Conservation (phyloP, 2,888 invertebrate species). For the Dorcus hopei region DNA sequence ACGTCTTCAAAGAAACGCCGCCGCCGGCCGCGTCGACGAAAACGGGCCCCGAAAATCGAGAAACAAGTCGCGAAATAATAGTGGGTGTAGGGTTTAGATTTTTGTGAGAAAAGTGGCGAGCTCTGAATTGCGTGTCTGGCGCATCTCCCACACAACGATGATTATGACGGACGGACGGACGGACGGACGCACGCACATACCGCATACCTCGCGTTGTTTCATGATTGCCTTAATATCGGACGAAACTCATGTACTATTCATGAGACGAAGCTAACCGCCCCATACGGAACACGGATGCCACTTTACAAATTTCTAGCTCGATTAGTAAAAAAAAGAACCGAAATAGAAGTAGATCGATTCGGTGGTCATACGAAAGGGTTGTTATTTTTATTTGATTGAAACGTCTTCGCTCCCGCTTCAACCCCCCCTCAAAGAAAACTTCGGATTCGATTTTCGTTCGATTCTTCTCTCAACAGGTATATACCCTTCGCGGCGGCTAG, state of each 20-base stretch:
- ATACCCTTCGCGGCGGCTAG: neutral
- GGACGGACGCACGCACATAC: conserved; percentile 33
- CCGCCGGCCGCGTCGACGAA: neutral
- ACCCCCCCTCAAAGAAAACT: too few relatives aligned
- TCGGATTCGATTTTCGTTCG: too few relatives aligned
- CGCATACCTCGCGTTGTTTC: conserved; percentile 35
- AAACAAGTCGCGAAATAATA: conserved; percentile 10
- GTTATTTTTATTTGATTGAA: too few relatives aligned
- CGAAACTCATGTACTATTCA: conserved; percentile 32
- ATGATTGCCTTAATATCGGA: conserved; percentile 33
- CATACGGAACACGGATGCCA: conserved; percentile 1
- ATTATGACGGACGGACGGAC: conserved; percentile 13
- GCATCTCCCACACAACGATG: conserved; percentile 33
- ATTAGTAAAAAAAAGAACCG: neutral
- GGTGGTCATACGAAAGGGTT: too few relatives aligned
- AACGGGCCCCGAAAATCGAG: neutral
- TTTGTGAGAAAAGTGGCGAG: conserved; percentile 32
- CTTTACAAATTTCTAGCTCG: neutral
- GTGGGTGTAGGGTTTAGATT: conserved; percentile 30
- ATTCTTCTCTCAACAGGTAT: too few relatives aligned
- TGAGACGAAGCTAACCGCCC: conserved; percentile 12
- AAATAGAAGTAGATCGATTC: neutral
- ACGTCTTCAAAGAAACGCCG: neutral
- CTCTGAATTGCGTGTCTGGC: conserved; percentile 30
- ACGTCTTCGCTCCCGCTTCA: too few relatives aligned